Conservation (phyloP, 2,113 vertebrate genomes). For the Anseranas semipalmata region DNA sequence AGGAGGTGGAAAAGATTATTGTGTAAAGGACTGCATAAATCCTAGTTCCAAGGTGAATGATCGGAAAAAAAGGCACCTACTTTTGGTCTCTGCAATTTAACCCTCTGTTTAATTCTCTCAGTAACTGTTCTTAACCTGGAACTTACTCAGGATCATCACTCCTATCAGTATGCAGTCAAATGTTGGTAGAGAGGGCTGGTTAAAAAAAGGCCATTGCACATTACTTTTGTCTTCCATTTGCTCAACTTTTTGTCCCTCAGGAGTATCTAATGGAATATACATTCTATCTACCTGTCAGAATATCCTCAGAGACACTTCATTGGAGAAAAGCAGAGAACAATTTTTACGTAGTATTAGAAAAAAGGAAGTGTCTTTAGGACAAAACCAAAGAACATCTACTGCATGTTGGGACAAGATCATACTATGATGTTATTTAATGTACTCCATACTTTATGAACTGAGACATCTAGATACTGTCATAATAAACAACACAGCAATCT, state of each 20-base stretch:
- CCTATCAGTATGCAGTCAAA: not conserved
- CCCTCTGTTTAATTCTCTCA: not conserved
- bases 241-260: not conserved
- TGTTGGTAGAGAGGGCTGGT: not conserved
- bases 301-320: not conserved
- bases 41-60: not conserved
- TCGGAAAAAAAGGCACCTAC: not conserved
- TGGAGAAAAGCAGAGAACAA: not conserved
- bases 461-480: not conserved
- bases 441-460: not conserved
- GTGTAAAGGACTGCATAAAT: not conserved
- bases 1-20: not conserved
- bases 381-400: not conserved
- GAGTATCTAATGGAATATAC: not conserved
- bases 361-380: not conserved
- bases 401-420: not conserved
- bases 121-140: not conserved
- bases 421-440: not conserved
- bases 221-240: not conserved
- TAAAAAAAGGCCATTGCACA: not conserved
- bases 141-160: not conserved
- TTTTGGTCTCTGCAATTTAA: not conserved
- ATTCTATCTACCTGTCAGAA: not conserved
- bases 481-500: not conserved
- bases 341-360: not conserved